Evolutionary conservation across 2,888 invertebrate genomes (phyloP).

Genomic region (Myopa tessellatipennis): DNA sequence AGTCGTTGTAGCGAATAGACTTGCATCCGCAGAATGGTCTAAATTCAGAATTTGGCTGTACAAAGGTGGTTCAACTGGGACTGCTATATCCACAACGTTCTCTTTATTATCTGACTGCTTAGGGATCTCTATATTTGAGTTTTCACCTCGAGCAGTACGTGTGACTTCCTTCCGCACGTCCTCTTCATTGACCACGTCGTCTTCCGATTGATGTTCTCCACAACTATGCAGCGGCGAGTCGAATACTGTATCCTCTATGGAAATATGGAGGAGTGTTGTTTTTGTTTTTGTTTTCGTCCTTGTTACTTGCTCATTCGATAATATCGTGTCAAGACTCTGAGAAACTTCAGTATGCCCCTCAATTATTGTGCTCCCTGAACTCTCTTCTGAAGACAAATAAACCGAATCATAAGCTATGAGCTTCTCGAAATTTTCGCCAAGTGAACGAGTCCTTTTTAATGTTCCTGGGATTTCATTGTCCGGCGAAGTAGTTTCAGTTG

Average conservation of each 20-base stretch:
- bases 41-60: constrained; percentile 60
- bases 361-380: constrained; percentile 63
- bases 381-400: constrained; percentile 67
- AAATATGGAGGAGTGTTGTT: constrained; percentile 62
- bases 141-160: not conserved
- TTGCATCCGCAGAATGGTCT: constrained; percentile 48
- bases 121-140: constrained; percentile 26
- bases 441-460: constrained; percentile 51
- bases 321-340: constrained; percentile 38
- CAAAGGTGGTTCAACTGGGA: constrained; percentile 45
- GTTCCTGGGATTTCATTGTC: constrained; percentile 47
- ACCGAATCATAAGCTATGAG: constrained; percentile 68
- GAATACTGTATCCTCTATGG: constrained; percentile 63
- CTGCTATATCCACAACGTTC: not conserved
- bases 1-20: not conserved
- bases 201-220: constrained; percentile 48
- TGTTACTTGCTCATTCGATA: constrained; percentile 37
- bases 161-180: not conserved
- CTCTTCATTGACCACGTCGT: constrained; percentile 21
- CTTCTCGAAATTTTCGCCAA: constrained; percentile 56
- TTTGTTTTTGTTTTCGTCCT: constrained; percentile 48
- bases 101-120: constrained; percentile 39
- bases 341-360: constrained; percentile 58
- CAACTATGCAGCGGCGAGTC: constrained; percentile 50
- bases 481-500: constrained; percentile 32